Evolutionary conservation across 2,113 vertebrate species (phyloP), one percentile per base, ranked within the genome.

Genomic region (Tretioscincus oriximinensis): DNA sequence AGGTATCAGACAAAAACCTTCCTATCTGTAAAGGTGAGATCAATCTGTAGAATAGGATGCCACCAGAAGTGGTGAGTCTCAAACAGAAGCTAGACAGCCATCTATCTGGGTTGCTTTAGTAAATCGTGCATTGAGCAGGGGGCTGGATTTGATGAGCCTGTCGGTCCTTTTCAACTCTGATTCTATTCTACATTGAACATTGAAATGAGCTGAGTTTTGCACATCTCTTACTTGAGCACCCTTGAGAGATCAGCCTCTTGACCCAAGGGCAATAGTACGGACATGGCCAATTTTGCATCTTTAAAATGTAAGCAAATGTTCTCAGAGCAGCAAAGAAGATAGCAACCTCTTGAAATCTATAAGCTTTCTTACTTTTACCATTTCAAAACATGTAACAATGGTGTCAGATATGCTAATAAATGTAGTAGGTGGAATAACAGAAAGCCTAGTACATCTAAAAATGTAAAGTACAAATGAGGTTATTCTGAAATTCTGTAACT

Each of bases 351-450:
- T 86, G 86, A 71, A 81, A 76, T 69, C 83, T 87, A 81, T 74
- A 76, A 87, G 71, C 76, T 70, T 89, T 86, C 89, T 85, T 82
- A 87, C 70, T 81, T 61, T 24, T 88, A 88, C 88, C 88, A 71
- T 85, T 91, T 92, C 85, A 85, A 92, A 93, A 26, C 58, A 67
- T 69, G 81, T 82, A 83, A 88, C 66, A 91, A 89, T 90, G 92
- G 91, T 84, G 90, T 90, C 91, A 90, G 84, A 90, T 90, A 93
- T 93, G 92, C 89, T 93, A 93, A 92, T 93, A 83, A 83, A 88
- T 80, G 73, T 86, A 81, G 92, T 92, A 89, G 90, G 92, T 86
- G 91, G 92, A 87, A 92, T 65, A 88, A 90, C 92, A 92, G 88
- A 85, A 80, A 88, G 90, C 2, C 92, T 83, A 93, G 88, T 88